Conservation (phyloP, 2,888 invertebrate genomes). For the Abrostola tripartita region DNA sequence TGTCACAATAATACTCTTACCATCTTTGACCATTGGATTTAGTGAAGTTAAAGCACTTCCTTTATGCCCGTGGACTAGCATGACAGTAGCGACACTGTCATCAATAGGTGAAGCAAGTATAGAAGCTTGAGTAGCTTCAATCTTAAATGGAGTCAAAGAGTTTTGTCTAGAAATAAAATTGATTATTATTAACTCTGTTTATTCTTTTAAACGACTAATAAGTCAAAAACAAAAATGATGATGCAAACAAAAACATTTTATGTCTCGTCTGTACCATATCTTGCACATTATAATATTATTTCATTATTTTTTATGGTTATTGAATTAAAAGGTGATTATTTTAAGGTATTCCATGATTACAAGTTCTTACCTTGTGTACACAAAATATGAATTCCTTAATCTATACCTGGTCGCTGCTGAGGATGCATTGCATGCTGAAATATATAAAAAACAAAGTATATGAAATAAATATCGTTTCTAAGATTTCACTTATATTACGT, state of each 20-base stretch:
- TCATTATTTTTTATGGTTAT: no score
- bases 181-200: no score
- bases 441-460: background rate
- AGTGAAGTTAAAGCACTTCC: conserved; percentile 56
- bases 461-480: background rate
- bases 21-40: conserved; percentile 63
- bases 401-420: background rate
- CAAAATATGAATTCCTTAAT: background rate
- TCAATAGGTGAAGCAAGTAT: conserved; percentile 15
- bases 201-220: no score
- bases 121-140: background rate
- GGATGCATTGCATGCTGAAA: background rate
- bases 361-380: background rate
- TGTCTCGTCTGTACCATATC: no score
- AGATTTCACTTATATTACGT: no score
- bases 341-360: background rate
- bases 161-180: no score
- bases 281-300: no score
- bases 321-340: no score
- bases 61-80: conserved; percentile 67
- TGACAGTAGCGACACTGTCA: conserved; percentile 42
- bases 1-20: conserved; percentile 46
- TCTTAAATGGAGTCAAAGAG: no score
- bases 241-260: no score
- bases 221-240: no score